Evolutionary conservation across 2,888 invertebrate genomes (phyloP).

Genomic region (Tribolium freemani): DNA sequence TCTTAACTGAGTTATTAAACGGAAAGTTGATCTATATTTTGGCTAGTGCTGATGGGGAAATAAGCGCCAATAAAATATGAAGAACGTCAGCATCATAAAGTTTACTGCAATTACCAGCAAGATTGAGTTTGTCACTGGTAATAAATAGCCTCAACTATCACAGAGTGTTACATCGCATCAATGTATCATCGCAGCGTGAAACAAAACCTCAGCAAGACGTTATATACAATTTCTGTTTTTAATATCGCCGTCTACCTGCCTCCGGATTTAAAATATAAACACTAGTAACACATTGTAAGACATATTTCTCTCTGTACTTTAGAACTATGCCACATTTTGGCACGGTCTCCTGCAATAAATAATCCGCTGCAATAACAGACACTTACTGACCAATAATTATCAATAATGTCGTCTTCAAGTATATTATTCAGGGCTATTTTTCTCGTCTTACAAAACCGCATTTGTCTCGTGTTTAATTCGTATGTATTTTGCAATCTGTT

Average conservation of each 20-base stretch:
- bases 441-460: constrained; percentile 9
- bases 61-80: constrained; percentile 18
- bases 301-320: neutral
- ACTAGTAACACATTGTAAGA: neutral
- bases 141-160: neutral
- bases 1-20: neutral
- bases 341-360: constrained; percentile 13
- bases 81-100: neutral
- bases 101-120: constrained; percentile 6
- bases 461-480: constrained; percentile 6
- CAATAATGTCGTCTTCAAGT: neutral
- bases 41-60: neutral
- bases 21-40: neutral
- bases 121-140: neutral
- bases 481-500: constrained; percentile 24
- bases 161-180: neutral
- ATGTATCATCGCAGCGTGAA: neutral
- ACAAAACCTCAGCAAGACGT: neutral
- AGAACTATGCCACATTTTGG: neutral
- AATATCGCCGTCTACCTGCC: neutral
- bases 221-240: neutral
- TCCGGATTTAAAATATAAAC: neutral
- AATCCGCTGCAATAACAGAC: constrained; percentile 8
- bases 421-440: neutral
- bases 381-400: constrained; percentile 22